Conservation (phyloP, 1,140 invertebrate genomes). For the Sitophilus oryzae region DNA sequence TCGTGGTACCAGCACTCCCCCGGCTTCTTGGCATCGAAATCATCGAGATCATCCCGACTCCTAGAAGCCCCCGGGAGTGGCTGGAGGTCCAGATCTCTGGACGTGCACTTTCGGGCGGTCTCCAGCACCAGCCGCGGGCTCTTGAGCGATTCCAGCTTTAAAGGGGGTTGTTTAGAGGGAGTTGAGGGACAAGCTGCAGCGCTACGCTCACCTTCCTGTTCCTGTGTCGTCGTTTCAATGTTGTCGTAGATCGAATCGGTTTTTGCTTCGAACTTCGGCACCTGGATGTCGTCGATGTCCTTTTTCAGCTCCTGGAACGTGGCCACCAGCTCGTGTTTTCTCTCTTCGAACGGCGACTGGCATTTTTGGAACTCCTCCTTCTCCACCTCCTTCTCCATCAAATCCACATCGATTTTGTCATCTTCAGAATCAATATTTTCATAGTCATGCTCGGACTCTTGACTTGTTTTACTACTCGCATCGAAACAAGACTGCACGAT, state of each 20-base stretch:
- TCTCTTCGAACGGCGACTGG: constrained; percentile 35
- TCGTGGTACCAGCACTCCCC: constrained; percentile 46
- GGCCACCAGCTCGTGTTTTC: constrained; percentile 34
- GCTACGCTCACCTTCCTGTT: constrained; percentile 29
- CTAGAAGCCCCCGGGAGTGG: not conserved
- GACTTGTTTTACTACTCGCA: constrained; percentile 27
- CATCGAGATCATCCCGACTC: not conserved
- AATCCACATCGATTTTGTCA: constrained; percentile 17
- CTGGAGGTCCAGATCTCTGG: no score
- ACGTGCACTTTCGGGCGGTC: constrained; percentile 21
- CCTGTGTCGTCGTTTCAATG: constrained; percentile 9
- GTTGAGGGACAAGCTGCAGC: constrained; percentile 6
- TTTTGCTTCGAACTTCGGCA: constrained; percentile 15
- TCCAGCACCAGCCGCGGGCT: constrained; percentile 39
- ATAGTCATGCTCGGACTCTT: constrained; percentile 36
- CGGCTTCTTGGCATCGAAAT: not conserved
- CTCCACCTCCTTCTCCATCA: not conserved
- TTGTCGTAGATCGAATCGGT: constrained; percentile 24
- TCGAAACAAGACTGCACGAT: constrained; percentile 26
- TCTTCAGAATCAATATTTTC: constrained; percentile 37
- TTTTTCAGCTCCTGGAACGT: constrained; percentile 37
- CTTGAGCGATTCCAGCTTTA: constrained; percentile 33
- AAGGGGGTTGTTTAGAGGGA: not conserved
- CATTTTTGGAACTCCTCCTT: constrained; percentile 19
- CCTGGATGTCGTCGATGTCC: constrained; percentile 22